Base-by-base conservation (phyloP, 1,140 invertebrate species). In the Drosophila melanogaster region DNA sequence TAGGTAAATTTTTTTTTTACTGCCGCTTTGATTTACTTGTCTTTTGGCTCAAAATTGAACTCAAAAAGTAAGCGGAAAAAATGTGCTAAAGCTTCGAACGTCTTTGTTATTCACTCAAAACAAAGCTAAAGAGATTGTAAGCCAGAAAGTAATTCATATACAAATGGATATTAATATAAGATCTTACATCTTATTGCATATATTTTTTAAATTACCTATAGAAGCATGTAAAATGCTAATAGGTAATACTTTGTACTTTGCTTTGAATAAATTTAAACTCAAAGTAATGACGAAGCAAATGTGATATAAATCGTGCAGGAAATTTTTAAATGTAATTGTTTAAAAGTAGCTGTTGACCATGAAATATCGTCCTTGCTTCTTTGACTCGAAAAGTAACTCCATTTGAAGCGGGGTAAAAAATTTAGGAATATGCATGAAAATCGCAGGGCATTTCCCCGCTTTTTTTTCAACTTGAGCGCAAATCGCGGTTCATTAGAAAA, bases 401-500 rank as follows among this genome's bases (percentile, higher is more conserved):
- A 19, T 11, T 56, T 19, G 37, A 56, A 15, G 37, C 37, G 14
- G 14, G 0, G 7, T 7, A 19, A 46, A 54, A 22, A 46, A 1
- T 1, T 17, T 14, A 55, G 44, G 46, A 26, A 38, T 6, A 38
- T 19, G 14, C 6, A 38, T 26, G 17, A 2, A 43, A 35, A 11
- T n/a, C 61, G 11, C 6, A 40, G 3, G 4, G 22, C 17, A 11
- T 66, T 85, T 89, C 84, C 79, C 84, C 84, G 67, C 64, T 76
- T 81, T 73, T 76, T 81, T 81, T 77, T 44, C 47, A 4, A 70
- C 78, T 78, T 86, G 81, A 79, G 79, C 47, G 51, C 44, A 79
- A 83, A 74, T 66, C 84, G 51, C 55, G 81, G 61, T 77, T 80
- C 77, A 80, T 76, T 83, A 86, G 83, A 87, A 87, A 79, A 87